A percentile compares a stretch with the other conserved stretches of the same genome.
Conservation (phyloP, 2,888 invertebrate genomes). For the Baccha elongata region DNA sequence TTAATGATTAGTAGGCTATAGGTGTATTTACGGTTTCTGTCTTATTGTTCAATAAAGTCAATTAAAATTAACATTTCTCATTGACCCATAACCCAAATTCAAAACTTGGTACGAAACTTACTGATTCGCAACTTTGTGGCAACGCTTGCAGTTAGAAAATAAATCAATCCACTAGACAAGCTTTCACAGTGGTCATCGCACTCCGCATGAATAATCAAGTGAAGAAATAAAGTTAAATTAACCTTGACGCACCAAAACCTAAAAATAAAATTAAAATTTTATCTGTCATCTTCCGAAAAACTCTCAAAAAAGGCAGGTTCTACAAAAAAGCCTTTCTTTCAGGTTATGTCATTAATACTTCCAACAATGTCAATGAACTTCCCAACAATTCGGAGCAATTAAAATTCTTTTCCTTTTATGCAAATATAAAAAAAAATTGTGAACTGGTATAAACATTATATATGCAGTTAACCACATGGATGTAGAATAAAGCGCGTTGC, state of each 20-base stretch:
- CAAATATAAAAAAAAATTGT: not conserved
- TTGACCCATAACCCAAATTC: too few species aligned
- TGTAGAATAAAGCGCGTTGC: not conserved
- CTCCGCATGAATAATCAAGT: not conserved
- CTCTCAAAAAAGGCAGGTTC: not conserved
- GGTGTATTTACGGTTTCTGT: too few species aligned
- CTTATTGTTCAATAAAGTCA: too few species aligned
- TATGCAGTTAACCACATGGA: not conserved
- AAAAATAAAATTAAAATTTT: not conserved
- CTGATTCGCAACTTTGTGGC: too few species aligned
- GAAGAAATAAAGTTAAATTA: not conserved
- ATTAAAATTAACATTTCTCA: too few species aligned
- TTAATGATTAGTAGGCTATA: too few species aligned
- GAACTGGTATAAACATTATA: too few species aligned
- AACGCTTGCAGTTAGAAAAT: too few species aligned
- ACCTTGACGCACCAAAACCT: not conserved
- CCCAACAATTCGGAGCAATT: constrained; percentile 1
- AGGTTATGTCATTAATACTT: constrained; percentile 22
- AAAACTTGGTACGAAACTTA: too few species aligned
- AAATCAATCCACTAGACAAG: not conserved
- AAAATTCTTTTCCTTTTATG: not conserved
- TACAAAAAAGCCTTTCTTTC: not conserved
- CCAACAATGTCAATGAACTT: constrained; percentile 43
- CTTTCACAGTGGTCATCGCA: not conserved
- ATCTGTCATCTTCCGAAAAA: not conserved